Evolutionary conservation across 2,797 vertebrate genomes (phyloP), one percentile per base, ranked within the genome.

Genomic region (Xenops minutus): DNA sequence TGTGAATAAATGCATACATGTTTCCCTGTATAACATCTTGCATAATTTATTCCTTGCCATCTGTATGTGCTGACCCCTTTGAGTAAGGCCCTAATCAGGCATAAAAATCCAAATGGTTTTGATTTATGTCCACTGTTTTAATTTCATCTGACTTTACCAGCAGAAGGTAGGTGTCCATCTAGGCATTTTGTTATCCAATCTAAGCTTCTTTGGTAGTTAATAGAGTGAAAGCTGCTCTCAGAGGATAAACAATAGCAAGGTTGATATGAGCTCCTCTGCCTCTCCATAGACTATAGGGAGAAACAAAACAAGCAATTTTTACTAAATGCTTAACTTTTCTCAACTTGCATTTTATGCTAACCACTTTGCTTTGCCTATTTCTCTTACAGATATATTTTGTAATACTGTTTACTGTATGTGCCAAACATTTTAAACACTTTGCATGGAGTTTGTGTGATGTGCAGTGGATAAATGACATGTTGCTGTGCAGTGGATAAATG

Each of bases 391-490:
- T 98, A 96, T 98, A 98, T 97, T 99, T 98, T 97, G 98, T 99
- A 95, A 95, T 99, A 97, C 97, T 99, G 95, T 99, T 98, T 93
- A 98, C 98, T 97, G 98, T 99, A 99, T 93, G 98, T 99, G 97
- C 72, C 78, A 82, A 36, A 36, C 1, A 0, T 95, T 95, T 92
- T 29, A 51, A 75, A 30, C 67, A 36, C 30, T 95, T 86, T 95
- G 97, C 95, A 92, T 96, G 95, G 27, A 32, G 48, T 90, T 89
- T 66, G 78, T 73, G 83, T 96, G 78, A 26, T 84, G 61, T 95
- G 87, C 84, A 78, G 92, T 92, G 91, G 63, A 27, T 72, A 52
- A 63, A 71, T 67, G 59, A 66, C 41, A 27, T 95, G 51, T 85
- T 89, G 67, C 77, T 76, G 39, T 91, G 85, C 49, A 41, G 18